phyloP scores from a whole-genome alignment of 2,888 invertebrate genomes.

The Rhagium mordax region DNA sequence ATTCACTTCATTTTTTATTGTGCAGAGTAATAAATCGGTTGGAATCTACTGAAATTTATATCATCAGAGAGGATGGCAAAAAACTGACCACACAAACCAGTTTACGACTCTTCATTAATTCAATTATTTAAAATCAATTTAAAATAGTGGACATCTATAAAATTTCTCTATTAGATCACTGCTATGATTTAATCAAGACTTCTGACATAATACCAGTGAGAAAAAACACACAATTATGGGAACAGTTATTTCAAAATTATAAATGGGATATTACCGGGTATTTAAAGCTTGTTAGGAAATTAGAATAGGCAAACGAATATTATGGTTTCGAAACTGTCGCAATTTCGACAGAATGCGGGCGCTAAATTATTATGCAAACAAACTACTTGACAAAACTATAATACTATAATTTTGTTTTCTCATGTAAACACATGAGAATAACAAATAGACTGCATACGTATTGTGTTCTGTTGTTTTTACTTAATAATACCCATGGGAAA shows the following conservation, averaged over 20 bases:
- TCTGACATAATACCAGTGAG: conserved; percentile 23
- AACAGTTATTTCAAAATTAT: conserved; percentile 16
- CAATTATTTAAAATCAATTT: neutral
- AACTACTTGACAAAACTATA: conserved; percentile 3
- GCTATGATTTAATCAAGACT: conserved; percentile 2
- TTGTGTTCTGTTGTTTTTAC: conserved; percentile 1
- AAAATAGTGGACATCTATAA: conserved; percentile 14
- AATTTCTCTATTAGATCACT: conserved; percentile 19
- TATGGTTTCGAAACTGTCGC: conserved; percentile 17
- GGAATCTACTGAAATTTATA: neutral
- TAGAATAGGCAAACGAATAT: neutral
- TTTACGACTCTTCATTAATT: neutral
- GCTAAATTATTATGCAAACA: conserved; percentile 1
- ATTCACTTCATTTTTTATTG: neutral
- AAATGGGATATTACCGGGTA: conserved; percentile 18
- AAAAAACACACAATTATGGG: conserved; percentile 30
- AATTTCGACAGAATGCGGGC: conserved; percentile 20
- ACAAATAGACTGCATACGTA: neutral
- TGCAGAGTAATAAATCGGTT: neutral
- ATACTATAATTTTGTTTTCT: neutral
- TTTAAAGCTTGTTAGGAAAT: conserved; percentile 6
- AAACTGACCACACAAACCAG: neutral
- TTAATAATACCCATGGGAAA: neutral
- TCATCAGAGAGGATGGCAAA: neutral
- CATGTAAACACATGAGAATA: conserved; percentile 11